Conservation (phyloP, 1,140 invertebrate genomes). For the Aphis craccivora region DNA sequence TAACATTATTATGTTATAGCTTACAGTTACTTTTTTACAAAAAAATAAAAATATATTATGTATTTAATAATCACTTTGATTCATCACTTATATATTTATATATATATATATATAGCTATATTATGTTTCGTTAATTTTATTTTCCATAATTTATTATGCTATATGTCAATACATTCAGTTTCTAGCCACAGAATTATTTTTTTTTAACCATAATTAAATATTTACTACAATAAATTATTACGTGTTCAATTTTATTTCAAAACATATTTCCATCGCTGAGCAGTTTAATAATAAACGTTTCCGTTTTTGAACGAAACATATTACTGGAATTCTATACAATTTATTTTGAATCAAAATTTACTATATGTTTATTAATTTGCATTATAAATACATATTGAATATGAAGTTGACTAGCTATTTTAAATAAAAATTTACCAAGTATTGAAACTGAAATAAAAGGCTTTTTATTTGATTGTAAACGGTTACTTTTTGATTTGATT, state of each 20-base stretch:
- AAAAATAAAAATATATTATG: background rate
- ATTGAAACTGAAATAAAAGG: background rate
- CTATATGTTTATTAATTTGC: background rate
- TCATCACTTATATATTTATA: background rate
- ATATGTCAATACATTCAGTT: background rate
- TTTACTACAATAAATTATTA: background rate
- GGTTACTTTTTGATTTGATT: background rate
- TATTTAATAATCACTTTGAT: background rate
- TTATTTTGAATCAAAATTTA: background rate
- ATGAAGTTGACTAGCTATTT: background rate
- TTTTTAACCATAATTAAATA: background rate
- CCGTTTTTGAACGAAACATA: background rate
- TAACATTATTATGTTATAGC: too few relatives aligned
- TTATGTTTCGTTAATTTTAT: background rate
- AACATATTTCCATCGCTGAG: background rate
- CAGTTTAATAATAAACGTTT: background rate
- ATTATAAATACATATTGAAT: background rate
- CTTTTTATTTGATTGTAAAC: background rate
- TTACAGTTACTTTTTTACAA: too few relatives aligned
- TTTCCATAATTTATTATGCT: background rate
- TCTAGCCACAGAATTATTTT: background rate
- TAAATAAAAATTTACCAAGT: background rate
- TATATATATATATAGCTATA: background rate
- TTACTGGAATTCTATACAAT: background rate
- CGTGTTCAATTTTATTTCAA: background rate